These are phyloP conservation scores for Lethocerus indicus DNA, from an alignment of 1,140 invertebrate genomes.

Conservation along the genomic window DNA sequence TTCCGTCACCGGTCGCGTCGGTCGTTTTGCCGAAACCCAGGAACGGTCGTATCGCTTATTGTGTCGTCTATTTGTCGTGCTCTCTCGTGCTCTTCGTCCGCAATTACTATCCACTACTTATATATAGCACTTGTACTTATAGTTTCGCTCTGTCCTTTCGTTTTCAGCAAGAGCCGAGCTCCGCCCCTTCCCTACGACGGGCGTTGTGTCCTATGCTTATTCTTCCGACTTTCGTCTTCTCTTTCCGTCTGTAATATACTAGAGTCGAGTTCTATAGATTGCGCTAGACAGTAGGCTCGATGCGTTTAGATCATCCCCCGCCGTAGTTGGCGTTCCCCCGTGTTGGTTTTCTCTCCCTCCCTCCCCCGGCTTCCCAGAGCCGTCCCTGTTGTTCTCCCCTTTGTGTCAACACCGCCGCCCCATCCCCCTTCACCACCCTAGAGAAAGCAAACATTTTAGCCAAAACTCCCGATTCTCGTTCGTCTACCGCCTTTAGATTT, in stretches of 20 bases:
- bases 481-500: too few species aligned
- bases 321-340: background rate
- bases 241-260: background rate
- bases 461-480: too few species aligned
- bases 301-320: background rate
- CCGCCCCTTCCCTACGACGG: conserved; percentile 2
- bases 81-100: too few species aligned
- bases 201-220: conserved; percentile 13
- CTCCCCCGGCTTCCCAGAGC: background rate
- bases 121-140: too few species aligned
- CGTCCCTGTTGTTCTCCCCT: background rate
- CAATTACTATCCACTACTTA: too few species aligned
- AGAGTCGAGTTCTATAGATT: background rate
- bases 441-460: too few species aligned
- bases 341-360: background rate
- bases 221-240: background rate
- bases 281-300: background rate
- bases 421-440: too few species aligned
- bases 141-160: conserved; percentile 6
- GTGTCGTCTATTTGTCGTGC: background rate
- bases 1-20: too few species aligned
- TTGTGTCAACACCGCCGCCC: too few species aligned
- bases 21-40: too few species aligned
- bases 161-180: conserved; percentile 13
- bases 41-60: background rate